phyloP scores from a whole-genome alignment of 2,888 invertebrate species.

The Anoncus sp. region DNA sequence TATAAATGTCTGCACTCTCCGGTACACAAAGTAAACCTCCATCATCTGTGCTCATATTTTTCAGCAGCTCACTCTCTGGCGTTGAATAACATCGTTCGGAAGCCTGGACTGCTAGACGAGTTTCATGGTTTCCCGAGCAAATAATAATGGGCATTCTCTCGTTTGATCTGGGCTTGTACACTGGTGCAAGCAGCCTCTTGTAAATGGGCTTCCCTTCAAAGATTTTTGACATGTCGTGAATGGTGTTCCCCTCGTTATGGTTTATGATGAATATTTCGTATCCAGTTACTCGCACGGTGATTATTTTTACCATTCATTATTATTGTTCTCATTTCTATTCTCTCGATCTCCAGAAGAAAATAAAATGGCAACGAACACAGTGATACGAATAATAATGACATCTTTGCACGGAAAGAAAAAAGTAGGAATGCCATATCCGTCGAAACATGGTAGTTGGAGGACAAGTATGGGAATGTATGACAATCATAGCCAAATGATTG shows the following conservation, averaged over 20 bases:
- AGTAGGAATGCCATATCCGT: too few species aligned
- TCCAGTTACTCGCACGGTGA: constrained; percentile 39
- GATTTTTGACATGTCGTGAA: constrained; percentile 49
- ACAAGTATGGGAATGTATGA: too few species aligned
- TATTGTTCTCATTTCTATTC: constrained; percentile 23
- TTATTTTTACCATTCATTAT: constrained; percentile 28
- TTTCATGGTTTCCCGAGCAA: constrained; percentile 41
- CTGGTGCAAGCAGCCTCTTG: constrained; percentile 23
- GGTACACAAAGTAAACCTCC: constrained; percentile 25
- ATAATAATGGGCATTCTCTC: constrained; percentile 32
- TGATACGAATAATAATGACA: too few species aligned
- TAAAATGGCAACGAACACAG: too few species aligned
- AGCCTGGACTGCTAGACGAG: constrained; percentile 12
- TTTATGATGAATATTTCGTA: constrained; percentile 53
- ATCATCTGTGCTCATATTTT: constrained; percentile 48
- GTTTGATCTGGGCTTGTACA: constrained; percentile 44
- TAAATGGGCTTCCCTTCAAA: constrained; percentile 22
- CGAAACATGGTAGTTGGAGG: too few species aligned
- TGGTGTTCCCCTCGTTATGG: constrained; percentile 50
- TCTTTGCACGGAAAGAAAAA: too few species aligned
- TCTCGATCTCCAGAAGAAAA: too few species aligned
- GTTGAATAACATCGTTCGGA: constrained; percentile 32
- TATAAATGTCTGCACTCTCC: constrained; percentile 30
- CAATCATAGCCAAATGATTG: too few species aligned
- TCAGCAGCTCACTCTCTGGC: background rate